Conservation (phyloP, 1,140 invertebrate genomes). For the Nebria ingens region DNA sequence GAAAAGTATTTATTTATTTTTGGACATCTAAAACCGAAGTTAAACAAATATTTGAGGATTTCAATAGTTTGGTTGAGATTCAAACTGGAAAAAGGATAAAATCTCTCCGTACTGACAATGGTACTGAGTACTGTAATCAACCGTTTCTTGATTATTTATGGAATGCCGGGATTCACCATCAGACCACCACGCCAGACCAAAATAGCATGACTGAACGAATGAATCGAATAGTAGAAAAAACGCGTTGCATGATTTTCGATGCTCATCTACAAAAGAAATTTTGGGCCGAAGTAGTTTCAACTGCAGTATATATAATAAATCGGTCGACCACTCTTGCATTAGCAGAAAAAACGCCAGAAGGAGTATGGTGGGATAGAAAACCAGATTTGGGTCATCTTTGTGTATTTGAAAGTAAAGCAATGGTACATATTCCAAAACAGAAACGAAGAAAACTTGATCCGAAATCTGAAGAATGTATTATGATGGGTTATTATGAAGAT, state of each 20-base stretch:
- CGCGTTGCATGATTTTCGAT: constrained; percentile 27
- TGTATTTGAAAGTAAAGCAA: constrained; percentile 30
- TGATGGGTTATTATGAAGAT: constrained; percentile 32
- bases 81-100: constrained; percentile 29
- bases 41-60: constrained; percentile 27
- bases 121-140: constrained; percentile 32
- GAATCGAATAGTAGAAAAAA: constrained; percentile 35
- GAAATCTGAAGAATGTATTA: constrained; percentile 28
- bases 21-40: constrained; percentile 33
- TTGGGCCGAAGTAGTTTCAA: constrained; percentile 34
- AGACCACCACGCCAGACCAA: constrained; percentile 38
- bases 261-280: constrained; percentile 23
- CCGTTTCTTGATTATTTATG: constrained; percentile 25
- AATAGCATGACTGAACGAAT: constrained; percentile 38
- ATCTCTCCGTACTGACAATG: constrained; percentile 36
- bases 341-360: constrained; percentile 28
- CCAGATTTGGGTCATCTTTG: constrained; percentile 24
- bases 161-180: constrained; percentile 28
- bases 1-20: constrained; percentile 35
- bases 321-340: constrained; percentile 28
- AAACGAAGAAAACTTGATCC: constrained; percentile 31
- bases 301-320: constrained; percentile 32
- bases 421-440: constrained; percentile 31
- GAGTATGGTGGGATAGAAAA: constrained; percentile 26
- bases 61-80: constrained; percentile 28